A percentile compares a stretch with the other conserved stretches of the same genome.
Conservation (phyloP, 2,888 invertebrate species). For the Xylocampa areola region DNA sequence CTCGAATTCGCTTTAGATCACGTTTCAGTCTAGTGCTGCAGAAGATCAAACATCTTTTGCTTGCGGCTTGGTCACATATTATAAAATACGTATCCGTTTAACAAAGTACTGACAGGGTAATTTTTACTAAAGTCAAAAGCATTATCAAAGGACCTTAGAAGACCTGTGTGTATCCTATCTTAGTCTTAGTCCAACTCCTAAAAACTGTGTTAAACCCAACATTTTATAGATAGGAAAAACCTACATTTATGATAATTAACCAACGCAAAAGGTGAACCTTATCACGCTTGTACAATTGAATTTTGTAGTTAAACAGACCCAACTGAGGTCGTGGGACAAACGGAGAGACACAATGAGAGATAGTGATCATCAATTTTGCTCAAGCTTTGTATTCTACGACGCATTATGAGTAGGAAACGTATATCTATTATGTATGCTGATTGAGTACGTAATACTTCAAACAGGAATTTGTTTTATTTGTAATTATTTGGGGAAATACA, state of each 20-base stretch:
- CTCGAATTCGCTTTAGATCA: too few relatives aligned
- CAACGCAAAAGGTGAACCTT: slow-evolving; percentile 66
- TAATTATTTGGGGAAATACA: slow-evolving; percentile 17
- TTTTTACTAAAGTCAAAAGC: too few relatives aligned
- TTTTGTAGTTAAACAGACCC: slow-evolving; percentile 71
- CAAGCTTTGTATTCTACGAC: slow-evolving; percentile 71
- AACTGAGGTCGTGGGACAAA: slow-evolving; percentile 84
- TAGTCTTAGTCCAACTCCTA: too few relatives aligned
- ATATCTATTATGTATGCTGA: slow-evolving; percentile 48
- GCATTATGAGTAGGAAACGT: slow-evolving; percentile 66
- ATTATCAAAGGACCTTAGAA: too few relatives aligned
- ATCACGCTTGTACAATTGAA: slow-evolving; percentile 74
- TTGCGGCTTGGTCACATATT: too few relatives aligned
- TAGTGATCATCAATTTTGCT: slow-evolving; percentile 83
- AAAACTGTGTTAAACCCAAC: slow-evolving; percentile 12
- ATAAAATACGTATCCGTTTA: too few relatives aligned
- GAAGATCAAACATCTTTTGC: too few relatives aligned
- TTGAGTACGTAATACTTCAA: slow-evolving; percentile 50
- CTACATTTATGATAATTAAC: slow-evolving; percentile 67
- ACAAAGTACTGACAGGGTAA: too few relatives aligned
- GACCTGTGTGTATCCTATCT: too few relatives aligned
- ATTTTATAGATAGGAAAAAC: slow-evolving; percentile 59
- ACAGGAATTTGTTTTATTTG: slow-evolving; percentile 50
- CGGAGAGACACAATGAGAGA: slow-evolving; percentile 68
- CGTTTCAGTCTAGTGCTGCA: too few relatives aligned